A percentile compares a stretch with the other conserved stretches of the same genome.
Conservation (phyloP, 2,113 vertebrate genomes). For the Marcusenius ussheri region DNA sequence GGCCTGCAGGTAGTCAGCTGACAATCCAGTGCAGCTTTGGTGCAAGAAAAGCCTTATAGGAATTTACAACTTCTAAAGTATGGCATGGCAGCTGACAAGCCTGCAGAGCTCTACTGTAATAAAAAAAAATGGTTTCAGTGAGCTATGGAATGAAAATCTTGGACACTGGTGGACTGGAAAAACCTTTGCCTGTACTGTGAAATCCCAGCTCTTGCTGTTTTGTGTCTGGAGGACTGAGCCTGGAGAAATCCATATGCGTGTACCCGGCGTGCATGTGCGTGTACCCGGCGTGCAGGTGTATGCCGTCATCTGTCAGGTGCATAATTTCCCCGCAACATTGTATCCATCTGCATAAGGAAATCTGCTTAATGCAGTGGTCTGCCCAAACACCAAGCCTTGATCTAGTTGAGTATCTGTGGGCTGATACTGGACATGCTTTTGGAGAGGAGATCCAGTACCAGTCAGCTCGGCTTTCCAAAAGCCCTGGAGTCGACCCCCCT, state of each 20-base stretch:
- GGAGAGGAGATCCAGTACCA: background rate
- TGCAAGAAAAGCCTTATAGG: background rate
- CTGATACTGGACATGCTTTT: background rate
- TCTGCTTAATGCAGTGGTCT: background rate
- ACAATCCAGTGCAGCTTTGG: background rate
- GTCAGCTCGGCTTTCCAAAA: background rate
- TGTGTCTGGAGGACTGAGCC: background rate
- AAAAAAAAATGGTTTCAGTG: background rate
- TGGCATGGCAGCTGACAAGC: background rate
- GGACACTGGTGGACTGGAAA: background rate
- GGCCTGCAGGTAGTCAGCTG: background rate
- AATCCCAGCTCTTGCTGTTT: background rate
- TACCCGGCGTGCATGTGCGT: too few species aligned
- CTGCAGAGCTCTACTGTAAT: background rate
- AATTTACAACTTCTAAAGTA: background rate
- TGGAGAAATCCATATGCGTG: background rate
- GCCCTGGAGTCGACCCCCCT: background rate
- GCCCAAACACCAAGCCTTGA: background rate
- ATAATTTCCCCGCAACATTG: background rate
- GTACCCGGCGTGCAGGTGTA: too few species aligned
- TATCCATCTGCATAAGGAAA: background rate
- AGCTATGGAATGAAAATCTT: background rate
- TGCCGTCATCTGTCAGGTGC: background rate
- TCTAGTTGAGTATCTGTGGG: background rate
- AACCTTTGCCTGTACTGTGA: background rate